Base-by-base conservation (phyloP, 2,797 vertebrate species). In the Pangasius krempfi region DNA sequence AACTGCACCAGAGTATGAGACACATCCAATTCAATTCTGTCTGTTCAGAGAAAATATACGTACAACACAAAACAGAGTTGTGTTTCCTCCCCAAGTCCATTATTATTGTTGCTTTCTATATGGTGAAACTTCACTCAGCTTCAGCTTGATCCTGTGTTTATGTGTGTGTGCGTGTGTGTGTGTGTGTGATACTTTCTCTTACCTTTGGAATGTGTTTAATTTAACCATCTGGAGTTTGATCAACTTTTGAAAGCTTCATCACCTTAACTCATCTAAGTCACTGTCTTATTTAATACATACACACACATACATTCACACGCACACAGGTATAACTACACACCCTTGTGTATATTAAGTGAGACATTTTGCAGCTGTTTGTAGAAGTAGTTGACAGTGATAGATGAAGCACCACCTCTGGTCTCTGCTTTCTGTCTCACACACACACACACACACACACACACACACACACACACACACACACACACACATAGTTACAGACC, bases 361-460 rank as follows among this genome's bases (percentile, higher is more conserved):
- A 96, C 93, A 87, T 95, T 93, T 93, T 94, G 95, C 95, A 96
- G 95, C 95, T 96, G 95, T 95, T 96, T 95, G 94, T 93, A 90
- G 93, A 95, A 92, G 88, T 83, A 91, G 88, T 92, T 95, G 96
- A 96, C 96, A 95, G 92, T 96, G 96, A 96, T 95, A 92, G 93
- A 96, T 93, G 95, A 95, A 93, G 91, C 94, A 93, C 93, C 94
- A 82, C 93, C 93, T 93, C 92, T 94, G 93, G 94, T 95, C 93
- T 95, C 95, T 96, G 95, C 94, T 95, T 95, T 95, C 93, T 94
- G 93, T 58, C 84, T n/a, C 62, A 85, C 82, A 84, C 78, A 84
- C 84, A 85, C 64, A 87, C 79, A 87, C 86, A 92, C 90, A 92
- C 90, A 88, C 89, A 91, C 84, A 91, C 84, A 89, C 85, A 90